Evolutionary conservation across 2,888 invertebrate species (phyloP), one percentile per base, ranked within the genome.

Genomic region (Willowsia nigromaculata): DNA sequence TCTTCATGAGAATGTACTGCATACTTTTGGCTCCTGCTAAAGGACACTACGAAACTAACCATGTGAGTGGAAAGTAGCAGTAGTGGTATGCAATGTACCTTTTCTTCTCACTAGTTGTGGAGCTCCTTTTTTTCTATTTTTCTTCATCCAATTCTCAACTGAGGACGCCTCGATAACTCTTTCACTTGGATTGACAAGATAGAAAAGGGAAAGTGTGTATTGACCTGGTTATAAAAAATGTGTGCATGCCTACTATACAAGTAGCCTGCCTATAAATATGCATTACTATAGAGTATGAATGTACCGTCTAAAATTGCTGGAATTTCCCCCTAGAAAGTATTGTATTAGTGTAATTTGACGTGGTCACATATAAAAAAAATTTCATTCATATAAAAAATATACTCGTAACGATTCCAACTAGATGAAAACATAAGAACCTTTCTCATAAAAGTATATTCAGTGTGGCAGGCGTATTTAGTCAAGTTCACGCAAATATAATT

Each of bases 171-270:
- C 68, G 81, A 87, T 87, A 87, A 87, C 86, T 87, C 86, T 87
- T 81, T 81, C 86, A 87, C 80, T 71, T 71, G 53, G 86, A 87
- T 87, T 87, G 86, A 87, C 81, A 87, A 87, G 80, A 87, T 87
- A 71, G 86, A 68, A 27, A 81, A 37, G 59, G 5, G 50, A 62
- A 87, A 87, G 85, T 80, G 78, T 59, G 65, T 78, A 65, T 80
- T 85, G 78, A 85, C 85, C 85, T 80, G 78, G 85, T 85, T 85
- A 47, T 30, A 71, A 11, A 30, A 62, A 30, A 62, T 62, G 27
- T 62, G 62, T 18, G 40, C 43, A 25, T 74, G 74, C 43, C 43
- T 43, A 1, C 43, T 43, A 9, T 9, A 6, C 43, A 37, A 9
- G 37, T 37, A 13, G 43, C 11, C 11, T 43, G 3, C 9, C 13